Evolutionary conservation across 2,113 vertebrate species (phyloP).

Genomic region (Loxodonta africana): DNA sequence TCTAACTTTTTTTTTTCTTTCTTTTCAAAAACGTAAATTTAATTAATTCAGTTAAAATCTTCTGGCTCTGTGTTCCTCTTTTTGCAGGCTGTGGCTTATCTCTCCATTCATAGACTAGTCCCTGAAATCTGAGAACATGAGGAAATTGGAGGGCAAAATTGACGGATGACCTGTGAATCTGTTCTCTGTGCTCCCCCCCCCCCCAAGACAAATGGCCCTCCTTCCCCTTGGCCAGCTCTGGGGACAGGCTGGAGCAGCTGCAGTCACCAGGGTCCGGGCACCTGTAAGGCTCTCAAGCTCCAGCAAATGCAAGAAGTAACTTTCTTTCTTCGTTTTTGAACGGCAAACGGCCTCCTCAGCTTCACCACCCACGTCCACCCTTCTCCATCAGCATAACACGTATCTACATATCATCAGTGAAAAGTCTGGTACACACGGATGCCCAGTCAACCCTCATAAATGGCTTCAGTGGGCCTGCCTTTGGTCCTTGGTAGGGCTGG

Average conservation of each 20-base stretch:
- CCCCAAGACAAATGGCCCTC: background rate
- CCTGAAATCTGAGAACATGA: background rate
- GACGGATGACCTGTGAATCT: background rate
- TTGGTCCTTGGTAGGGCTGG: background rate
- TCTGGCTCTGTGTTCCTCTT: conserved; percentile 28
- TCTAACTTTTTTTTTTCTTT: conserved; percentile 11
- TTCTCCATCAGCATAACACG: background rate
- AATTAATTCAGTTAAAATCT: conserved; percentile 43
- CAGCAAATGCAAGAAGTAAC: too few relatives aligned
- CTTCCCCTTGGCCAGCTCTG: background rate
- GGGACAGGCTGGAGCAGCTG: background rate
- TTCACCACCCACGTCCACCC: background rate
- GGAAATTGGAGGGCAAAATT: background rate
- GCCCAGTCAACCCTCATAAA: background rate
- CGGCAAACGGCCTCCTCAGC: background rate
- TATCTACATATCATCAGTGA: background rate
- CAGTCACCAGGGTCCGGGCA: background rate
- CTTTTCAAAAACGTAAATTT: conserved; percentile 52
- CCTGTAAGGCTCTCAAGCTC: background rate
- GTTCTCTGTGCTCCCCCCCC: background rate
- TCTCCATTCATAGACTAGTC: conserved; percentile 8
- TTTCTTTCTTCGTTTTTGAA: background rate
- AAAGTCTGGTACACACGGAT: background rate
- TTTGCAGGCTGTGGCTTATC: background rate
- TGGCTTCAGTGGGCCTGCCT: background rate